Evolutionary conservation across 2,113 vertebrate genomes (phyloP).

Genomic region (Oncorhynchus nerka): DNA sequence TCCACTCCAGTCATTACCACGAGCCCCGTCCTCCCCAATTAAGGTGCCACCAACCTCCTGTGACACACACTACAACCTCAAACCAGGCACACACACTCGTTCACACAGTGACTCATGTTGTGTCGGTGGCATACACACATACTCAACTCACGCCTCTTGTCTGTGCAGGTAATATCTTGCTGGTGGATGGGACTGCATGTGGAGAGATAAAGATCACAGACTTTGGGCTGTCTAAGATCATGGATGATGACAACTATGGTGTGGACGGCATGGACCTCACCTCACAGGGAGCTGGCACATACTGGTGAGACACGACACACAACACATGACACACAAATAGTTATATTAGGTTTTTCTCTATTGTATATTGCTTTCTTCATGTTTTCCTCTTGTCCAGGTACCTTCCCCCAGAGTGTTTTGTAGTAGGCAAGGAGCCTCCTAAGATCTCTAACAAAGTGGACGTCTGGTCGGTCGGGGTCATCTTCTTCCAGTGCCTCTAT

Average conservation of each 20-base stretch:
- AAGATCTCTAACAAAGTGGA: constrained; percentile 99
- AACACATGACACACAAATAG: neutral
- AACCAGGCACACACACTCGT: neutral
- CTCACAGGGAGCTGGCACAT: constrained; percentile 97
- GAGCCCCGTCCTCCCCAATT: too few species aligned
- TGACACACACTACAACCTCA: too few species aligned
- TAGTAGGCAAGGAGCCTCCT: constrained; percentile 97
- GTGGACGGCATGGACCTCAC: constrained; percentile 99
- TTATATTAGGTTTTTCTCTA: neutral
- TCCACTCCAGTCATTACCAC: too few species aligned
- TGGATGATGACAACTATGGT: constrained; percentile 98
- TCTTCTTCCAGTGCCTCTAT: constrained; percentile 99
- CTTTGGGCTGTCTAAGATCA: constrained; percentile 98
- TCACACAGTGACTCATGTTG: neutral
- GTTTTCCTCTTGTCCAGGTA: constrained; percentile 77
- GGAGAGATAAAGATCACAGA: constrained; percentile 99
- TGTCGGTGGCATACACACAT: neutral
- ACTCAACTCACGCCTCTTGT: neutral
- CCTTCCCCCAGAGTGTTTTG: constrained; percentile 97
- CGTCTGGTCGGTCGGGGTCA: constrained; percentile 98
- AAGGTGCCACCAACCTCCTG: too few species aligned
- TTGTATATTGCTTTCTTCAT: constrained; percentile 6
- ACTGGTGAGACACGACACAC: constrained; percentile 80
- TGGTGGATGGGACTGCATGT: constrained; percentile 97
- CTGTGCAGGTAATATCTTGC: constrained; percentile 90